phyloP scores from a whole-genome alignment of 2,888 invertebrate species.

The Xylota segnis region DNA sequence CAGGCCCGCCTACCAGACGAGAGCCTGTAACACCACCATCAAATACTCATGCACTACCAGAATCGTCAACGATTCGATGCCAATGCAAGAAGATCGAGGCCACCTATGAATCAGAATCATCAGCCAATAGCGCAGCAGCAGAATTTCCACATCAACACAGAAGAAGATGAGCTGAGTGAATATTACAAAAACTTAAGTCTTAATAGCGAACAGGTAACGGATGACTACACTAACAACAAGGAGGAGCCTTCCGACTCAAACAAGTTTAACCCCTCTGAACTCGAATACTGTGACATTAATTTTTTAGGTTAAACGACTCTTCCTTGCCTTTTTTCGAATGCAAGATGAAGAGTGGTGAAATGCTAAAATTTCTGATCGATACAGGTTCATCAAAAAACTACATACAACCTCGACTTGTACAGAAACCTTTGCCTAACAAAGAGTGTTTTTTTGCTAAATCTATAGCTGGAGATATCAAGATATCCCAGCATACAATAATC shows the following conservation, averaged over 20 bases:
- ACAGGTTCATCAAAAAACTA: too few relatives aligned
- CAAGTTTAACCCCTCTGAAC: background rate
- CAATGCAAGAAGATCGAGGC: too few relatives aligned
- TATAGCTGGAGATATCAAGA: background rate
- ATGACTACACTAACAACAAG: background rate
- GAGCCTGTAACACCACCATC: background rate
- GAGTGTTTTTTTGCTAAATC: conserved; percentile 7
- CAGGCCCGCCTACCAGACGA: background rate
- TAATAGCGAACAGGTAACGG: too few relatives aligned
- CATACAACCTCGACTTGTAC: too few relatives aligned
- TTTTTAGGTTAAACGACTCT: conserved; percentile 22
- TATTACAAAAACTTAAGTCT: too few relatives aligned
- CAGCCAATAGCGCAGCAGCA: background rate
- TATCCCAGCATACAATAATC: background rate
- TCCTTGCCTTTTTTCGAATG: conserved; percentile 34
- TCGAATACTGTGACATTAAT: conserved; percentile 16
- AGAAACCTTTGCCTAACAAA: conserved; percentile 1
- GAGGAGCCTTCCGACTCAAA: conserved; percentile 1
- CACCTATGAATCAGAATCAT: background rate
- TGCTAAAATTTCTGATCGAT: conserved; percentile 6
- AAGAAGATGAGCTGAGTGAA: too few relatives aligned
- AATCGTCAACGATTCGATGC: too few relatives aligned
- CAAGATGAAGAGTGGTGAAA: conserved; percentile 29
- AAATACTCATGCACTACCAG: background rate
- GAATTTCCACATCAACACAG: conserved; percentile 10